Percentiles rank a stretch among this genome's conserved stretches.
Conservation (phyloP, 2,797 vertebrate species). For the Trachurus trachurus region DNA sequence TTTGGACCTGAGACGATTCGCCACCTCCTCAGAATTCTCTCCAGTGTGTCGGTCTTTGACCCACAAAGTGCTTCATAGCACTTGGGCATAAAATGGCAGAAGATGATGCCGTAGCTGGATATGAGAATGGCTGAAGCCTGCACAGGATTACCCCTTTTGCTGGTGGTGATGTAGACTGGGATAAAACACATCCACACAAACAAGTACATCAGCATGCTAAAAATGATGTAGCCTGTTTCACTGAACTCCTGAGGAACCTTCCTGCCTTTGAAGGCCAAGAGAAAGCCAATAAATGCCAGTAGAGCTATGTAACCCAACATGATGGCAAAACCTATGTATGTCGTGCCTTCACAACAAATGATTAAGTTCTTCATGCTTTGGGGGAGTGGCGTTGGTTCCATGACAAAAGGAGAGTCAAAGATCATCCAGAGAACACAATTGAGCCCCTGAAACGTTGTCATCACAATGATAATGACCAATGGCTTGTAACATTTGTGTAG, state of each 20-base stretch:
- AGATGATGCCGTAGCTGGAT: conserved; percentile 82
- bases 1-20: background rate
- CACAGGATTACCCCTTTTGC: conserved; percentile 54
- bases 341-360: conserved; percentile 69
- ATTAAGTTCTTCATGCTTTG: conserved; percentile 50
- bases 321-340: conserved; percentile 64
- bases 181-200: conserved; percentile 84
- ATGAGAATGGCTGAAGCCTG: conserved; percentile 81
- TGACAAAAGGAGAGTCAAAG: conserved; percentile 61
- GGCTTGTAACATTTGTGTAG: conserved; percentile 70
- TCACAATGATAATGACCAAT: conserved; percentile 46
- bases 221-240: conserved; percentile 76
- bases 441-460: conserved; percentile 64
- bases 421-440: conserved; percentile 79
- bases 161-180: conserved; percentile 73
- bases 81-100: conserved; percentile 81
- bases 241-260: conserved; percentile 76
- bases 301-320: conserved; percentile 80
- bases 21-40: conserved; percentile 42
- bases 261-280: conserved; percentile 78
- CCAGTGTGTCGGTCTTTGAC: conserved; percentile 18
- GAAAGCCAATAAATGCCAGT: conserved; percentile 75
- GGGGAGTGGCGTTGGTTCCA: conserved; percentile 1
- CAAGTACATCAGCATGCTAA: conserved; percentile 84
- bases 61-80: conserved; percentile 65